phyloP scores from a whole-genome alignment of 2,113 vertebrate species.

The Rhadina sibilatrix region DNA sequence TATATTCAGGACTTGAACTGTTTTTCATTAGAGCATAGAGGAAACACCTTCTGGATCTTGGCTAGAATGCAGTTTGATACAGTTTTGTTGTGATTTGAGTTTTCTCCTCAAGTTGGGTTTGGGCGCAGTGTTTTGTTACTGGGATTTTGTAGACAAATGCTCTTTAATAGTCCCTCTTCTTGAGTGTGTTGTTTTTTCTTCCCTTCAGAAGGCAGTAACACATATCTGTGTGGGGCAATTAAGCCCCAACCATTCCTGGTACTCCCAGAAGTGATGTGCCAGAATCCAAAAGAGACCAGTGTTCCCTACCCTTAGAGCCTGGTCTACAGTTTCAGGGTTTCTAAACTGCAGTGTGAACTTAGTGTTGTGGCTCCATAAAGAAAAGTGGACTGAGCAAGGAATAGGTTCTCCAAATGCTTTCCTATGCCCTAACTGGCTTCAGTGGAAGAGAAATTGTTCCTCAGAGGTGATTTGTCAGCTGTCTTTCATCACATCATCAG shows the following conservation, averaged over 20 bases:
- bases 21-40: fast-evolving
- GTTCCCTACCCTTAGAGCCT: not conserved
- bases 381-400: not conserved
- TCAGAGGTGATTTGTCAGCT: not conserved
- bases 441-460: not conserved
- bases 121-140: not conserved
- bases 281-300: not conserved
- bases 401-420: not conserved
- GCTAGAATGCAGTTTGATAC: not conserved
- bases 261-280: fast-evolving
- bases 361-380: not conserved
- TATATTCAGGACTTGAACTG: not conserved
- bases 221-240: fast-evolving
- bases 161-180: not conserved
- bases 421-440: not conserved
- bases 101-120: not conserved
- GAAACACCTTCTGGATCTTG: not conserved
- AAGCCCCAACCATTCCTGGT: not conserved
- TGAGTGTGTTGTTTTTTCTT: not conserved
- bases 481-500: not conserved
- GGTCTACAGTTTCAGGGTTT: not conserved
- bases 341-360: not conserved
- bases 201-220: not conserved
- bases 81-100: not conserved
- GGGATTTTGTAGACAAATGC: not conserved